Percentiles rank a stretch among this genome's conserved stretches.
phyloP scores from a whole-genome alignment of 2,797 vertebrate genomes.

The Scolopax rusticola region DNA sequence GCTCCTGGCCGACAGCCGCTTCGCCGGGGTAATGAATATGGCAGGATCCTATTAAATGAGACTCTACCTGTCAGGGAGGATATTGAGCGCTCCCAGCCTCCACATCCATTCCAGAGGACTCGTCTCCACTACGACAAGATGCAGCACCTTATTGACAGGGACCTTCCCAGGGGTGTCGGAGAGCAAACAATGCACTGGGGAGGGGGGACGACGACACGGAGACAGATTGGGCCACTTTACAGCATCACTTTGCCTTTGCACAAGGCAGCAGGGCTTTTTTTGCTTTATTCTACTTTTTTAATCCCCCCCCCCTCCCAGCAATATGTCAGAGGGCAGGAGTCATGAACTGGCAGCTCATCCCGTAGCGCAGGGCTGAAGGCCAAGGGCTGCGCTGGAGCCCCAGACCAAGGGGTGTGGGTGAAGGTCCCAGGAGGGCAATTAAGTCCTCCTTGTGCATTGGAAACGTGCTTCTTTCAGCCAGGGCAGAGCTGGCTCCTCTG shows the following conservation, averaged over 20 bases:
- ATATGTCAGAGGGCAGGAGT: background rate
- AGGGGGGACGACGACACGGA: background rate
- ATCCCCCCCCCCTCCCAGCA: background rate
- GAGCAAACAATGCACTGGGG: background rate
- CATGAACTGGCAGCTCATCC: background rate
- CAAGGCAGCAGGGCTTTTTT: background rate
- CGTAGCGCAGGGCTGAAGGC: background rate
- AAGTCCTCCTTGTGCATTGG: background rate
- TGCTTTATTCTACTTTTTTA: too few relatives aligned
- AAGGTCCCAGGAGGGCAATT: background rate
- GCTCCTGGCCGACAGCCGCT: background rate
- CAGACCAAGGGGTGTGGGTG: background rate
- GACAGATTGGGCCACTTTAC: background rate
- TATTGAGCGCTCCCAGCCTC: background rate
- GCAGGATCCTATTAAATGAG: background rate
- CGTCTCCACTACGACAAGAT: background rate
- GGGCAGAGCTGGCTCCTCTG: background rate
- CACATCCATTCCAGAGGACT: background rate
- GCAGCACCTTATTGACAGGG: background rate
- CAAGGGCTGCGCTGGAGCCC: background rate
- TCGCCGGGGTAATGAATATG: background rate
- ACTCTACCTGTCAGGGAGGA: slow-evolving; percentile 39
- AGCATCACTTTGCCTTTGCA: background rate
- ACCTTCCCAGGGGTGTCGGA: background rate
- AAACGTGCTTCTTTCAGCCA: rapidly evolving